Base-by-base conservation (phyloP, 2,888 invertebrate genomes). In the Lycia hirtaria region DNA sequence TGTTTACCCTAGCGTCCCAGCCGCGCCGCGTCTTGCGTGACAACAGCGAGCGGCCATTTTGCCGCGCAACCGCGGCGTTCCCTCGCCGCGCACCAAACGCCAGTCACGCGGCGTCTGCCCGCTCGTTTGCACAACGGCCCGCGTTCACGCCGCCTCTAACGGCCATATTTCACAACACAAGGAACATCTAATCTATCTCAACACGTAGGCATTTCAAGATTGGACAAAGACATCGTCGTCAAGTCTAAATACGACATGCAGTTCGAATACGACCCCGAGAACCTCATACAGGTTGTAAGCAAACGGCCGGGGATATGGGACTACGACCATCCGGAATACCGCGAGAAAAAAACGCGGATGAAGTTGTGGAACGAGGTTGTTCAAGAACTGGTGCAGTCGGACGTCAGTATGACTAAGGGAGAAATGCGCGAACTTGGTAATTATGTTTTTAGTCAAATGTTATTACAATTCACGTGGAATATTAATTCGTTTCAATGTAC, bases 301-400 rank as follows among this genome's bases (percentile, higher is more conserved):
- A 90, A 85, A 62, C 84, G 91, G 0, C 90, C 88, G 0, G 90
- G 88, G 0, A 80, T 92, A 68, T 92, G 92, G 92, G 84, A 92
- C 69, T 80, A 75, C 61, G 84, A 85, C 3, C 76, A 86, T 57
- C 55, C 75, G 2, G 85, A 86, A 7, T 89, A 90, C 62, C 81
- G 87, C 17, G 75, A 78, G 3, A 88, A 83, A 71, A 75, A 76
- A 20, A 69, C 74, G 51, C 73, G 87, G 44, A 74, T 78, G 60
- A 78, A 76, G 56, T 71, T 88, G 32, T 91, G 91, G 92, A 76
- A 69, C 24, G 88, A 90, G 63, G 79, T 91, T 6, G 87, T 91
- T 37, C 74, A 67, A n/a, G 83, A 85, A 68, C 71, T 92, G 9
- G 77, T 89, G 74, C 70, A 80, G n/a, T 64, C 77, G 1, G 79